Evolutionary conservation across 1,140 invertebrate genomes (phyloP).

Genomic region (Pissodes strobi): DNA sequence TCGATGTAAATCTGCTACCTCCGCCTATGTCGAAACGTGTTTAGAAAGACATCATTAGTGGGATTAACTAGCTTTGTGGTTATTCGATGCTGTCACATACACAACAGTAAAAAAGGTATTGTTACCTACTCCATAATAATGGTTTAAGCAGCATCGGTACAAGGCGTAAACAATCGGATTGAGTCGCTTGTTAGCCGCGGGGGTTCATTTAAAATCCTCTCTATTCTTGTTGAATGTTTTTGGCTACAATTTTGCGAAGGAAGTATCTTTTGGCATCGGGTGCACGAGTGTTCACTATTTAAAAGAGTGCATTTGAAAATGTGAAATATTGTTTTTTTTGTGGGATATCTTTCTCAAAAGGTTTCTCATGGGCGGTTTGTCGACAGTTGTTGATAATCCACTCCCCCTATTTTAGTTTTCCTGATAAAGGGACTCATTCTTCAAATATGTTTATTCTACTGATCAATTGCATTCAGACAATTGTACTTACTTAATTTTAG

Average conservation of each 20-base stretch:
- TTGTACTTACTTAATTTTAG: too few relatives aligned
- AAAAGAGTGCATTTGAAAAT: too few relatives aligned
- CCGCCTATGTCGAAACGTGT: constrained; percentile 9
- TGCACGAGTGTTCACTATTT: too few relatives aligned
- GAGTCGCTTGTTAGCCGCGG: constrained; percentile 33
- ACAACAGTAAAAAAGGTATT: constrained; percentile 37
- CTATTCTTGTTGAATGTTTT: constrained; percentile 11
- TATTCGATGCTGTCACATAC: constrained; percentile 36
- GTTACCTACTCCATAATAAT: constrained; percentile 31
- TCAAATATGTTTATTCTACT: too few relatives aligned
- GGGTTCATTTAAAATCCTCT: constrained; percentile 35
- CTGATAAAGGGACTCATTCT: too few relatives aligned
- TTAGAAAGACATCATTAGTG: constrained; percentile 38
- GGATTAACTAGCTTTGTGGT: constrained; percentile 39
- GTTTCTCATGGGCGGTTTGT: too few relatives aligned
- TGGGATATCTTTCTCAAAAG: too few relatives aligned
- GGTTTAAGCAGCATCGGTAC: constrained; percentile 29
- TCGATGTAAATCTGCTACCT: constrained; percentile 14
- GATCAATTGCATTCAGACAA: too few relatives aligned
- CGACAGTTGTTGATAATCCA: too few relatives aligned
- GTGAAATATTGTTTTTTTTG: too few relatives aligned
- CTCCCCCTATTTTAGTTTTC: too few relatives aligned
- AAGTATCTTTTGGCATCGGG: too few relatives aligned
- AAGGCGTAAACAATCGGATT: constrained; percentile 40
- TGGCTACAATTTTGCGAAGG: background rate